Conservation (phyloP, 92 coral and sea anemone species). For the Palythoa heliodiscus region DNA sequence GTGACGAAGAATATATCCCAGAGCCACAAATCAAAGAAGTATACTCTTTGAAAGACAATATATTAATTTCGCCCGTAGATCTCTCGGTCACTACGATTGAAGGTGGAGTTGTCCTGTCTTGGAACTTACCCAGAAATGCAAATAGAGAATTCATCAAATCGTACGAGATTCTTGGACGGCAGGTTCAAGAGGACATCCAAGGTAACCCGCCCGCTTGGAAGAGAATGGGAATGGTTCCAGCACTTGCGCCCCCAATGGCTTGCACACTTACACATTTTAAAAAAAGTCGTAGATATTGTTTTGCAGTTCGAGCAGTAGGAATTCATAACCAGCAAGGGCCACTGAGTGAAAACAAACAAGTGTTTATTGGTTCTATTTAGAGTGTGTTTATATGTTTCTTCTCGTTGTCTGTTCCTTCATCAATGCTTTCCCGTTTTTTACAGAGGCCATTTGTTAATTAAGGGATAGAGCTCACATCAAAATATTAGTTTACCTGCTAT, state of each 20-base stretch:
- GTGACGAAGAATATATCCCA: neutral
- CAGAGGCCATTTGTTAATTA: neutral
- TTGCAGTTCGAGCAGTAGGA: conserved; percentile 36
- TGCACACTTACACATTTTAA: conserved; percentile 34
- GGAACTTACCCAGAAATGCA: conserved; percentile 3
- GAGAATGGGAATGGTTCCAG: conserved; percentile 23
- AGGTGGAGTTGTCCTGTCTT: conserved; percentile 24
- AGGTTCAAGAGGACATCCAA: neutral
- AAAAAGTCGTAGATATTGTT: conserved; percentile 10
- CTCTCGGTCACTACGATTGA: conserved; percentile 13
- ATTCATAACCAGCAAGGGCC: conserved; percentile 29
- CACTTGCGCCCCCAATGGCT: conserved; percentile 30
- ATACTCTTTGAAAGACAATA: conserved; percentile 6
- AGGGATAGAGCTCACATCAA: neutral
- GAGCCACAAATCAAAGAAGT: conserved; percentile 37
- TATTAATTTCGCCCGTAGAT: neutral
- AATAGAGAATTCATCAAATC: conserved; percentile 16
- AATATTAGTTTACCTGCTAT: neutral
- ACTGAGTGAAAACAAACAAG: conserved; percentile 22
- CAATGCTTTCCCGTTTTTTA: neutral
- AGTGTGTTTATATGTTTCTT: neutral
- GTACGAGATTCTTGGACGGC: conserved; percentile 35
- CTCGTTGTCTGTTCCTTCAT: neutral
- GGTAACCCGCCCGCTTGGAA: conserved; percentile 9
- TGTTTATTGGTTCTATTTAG: conserved; percentile 9